Evolutionary conservation across 2,888 invertebrate species (phyloP), one percentile per base, ranked within the genome.

Genomic region (Limenitis camilla): DNA sequence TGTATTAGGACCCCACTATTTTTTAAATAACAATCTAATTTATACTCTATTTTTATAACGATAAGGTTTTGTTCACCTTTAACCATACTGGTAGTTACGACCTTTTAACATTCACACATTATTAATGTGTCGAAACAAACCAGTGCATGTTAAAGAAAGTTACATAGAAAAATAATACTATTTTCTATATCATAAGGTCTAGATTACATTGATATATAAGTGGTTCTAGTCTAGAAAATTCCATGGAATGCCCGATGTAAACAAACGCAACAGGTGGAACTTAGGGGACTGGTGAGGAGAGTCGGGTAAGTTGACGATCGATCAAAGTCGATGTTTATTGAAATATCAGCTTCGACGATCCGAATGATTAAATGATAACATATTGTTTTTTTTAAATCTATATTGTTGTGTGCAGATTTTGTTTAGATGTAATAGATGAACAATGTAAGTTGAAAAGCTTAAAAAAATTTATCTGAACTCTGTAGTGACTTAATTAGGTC

Each of bases 221-320:
- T 42, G 47, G 43, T 51, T 65, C 59, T 47, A 59, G 68, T 75
- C 76, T 67, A 70, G 78, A 75, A 65, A 40, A 54, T 69, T 74
- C 69, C 58, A 64, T 59, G 59, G 62, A 67, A 69, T 71, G 62
- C 67, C 63, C 68, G 62, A 70, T 65, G 76, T 81, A 78, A 79
- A 78, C 73, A 81, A 75, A 78, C 67, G 75, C 76, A 80, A 81
- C 76, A 75, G 71, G 77, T 74, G 63, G 57, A 46, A 49, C 32
- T 38, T 35, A 36, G 54, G 57, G 57, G 55, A 51, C 58, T 31
- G 40, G 36, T 31, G 49, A 44, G 56, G 57, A 56, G 30, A 27
- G 29, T 31, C 5, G 31, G 52, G 50, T 27, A 11, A 41, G 11
- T 38, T 7, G 39, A 44, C 40, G 11, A 49, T n/a, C n/a, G 36